Base-by-base conservation (phyloP, 2,888 invertebrate species). In the Cheilosia pagana region DNA sequence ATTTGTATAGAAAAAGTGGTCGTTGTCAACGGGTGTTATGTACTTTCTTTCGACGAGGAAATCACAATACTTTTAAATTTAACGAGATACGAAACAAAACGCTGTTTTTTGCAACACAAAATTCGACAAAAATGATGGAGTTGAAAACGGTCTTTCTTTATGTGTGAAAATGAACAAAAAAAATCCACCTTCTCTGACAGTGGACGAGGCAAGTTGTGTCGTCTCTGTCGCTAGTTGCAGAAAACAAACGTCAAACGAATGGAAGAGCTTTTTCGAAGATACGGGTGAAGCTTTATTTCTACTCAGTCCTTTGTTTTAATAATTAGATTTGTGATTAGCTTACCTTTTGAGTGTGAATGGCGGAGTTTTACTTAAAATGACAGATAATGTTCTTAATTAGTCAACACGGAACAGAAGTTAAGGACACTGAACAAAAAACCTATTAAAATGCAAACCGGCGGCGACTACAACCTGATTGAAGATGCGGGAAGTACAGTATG, bases 51-150 rank as follows among this genome's bases (percentile, higher is more conserved):
- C 39, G 31, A 63, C 57, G 21, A 35, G 35, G 52, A 67, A 57
- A 63, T 52, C 68, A 62, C 41, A 53, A 48, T 35, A n/a, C 8
- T 71, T 77, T 55, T 35, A 1, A 70, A 59, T 81, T 53, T 39
- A 72, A 50, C 52, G n/a, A 68, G 45, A 62, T 65, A 76, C 39
- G 62, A 10, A 79, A 72, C 50, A 57, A 72, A 74, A 70, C 68
- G 67, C 39, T 63, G 79, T 74, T 68, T 68, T 74, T 74, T 62
- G 74, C 59, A 74, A 79, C 82, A 79, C 74, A 74, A 83, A 79
- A 79, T 59, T 39, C 59, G 25, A 83, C 72, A 67, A 78, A 70
- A 71, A 31, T 55, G 45, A 59, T 59, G 43, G 78, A 78, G 74
- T 63, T 83, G 57, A 59, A 75, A 74, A 79, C 74, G 65, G 65